Percentiles rank a stretch among this genome's conserved stretches.
Conservation (phyloP, 2,888 invertebrate species). For the Aspidiotus destructor region DNA sequence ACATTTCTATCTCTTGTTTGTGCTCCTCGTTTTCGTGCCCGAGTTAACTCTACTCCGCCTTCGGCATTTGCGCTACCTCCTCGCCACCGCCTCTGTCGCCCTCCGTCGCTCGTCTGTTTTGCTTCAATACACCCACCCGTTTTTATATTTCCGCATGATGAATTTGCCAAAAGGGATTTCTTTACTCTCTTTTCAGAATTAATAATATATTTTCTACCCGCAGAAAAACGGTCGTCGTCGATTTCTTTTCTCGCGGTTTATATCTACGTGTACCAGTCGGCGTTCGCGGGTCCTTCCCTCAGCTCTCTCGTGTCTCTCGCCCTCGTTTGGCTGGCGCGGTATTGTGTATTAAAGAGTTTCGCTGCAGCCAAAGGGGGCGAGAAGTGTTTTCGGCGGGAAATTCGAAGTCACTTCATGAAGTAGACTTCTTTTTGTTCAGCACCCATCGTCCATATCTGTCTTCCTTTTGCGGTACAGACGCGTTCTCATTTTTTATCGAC, state of each 20-base stretch:
- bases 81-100: background rate
- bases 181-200: slow-evolving; percentile 14
- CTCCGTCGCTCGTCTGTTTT: slow-evolving; percentile 12
- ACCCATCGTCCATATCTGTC: too few species aligned
- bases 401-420: too few species aligned
- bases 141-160: slow-evolving; percentile 33
- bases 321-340: background rate
- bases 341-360: too few species aligned
- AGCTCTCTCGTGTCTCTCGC: background rate
- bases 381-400: too few species aligned
- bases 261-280: background rate
- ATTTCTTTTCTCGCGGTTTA: slow-evolving; percentile 7
- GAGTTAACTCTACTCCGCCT: too few species aligned
- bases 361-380: too few species aligned
- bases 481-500: too few species aligned
- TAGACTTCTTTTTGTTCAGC: too few species aligned
- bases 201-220: slow-evolving; percentile 4
- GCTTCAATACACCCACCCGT: slow-evolving; percentile 25
- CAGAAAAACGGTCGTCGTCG: slow-evolving; percentile 2
- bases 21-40: background rate
- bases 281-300: background rate
- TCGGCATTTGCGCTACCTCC: too few species aligned
- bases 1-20: slow-evolving; percentile 2
- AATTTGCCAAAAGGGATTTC: slow-evolving; percentile 35
- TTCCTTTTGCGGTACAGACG: too few species aligned